Evolutionary conservation across 2,888 invertebrate species (phyloP), one percentile per base, ranked within the genome.

Genomic region (Lasioglossum oenotherae): DNA sequence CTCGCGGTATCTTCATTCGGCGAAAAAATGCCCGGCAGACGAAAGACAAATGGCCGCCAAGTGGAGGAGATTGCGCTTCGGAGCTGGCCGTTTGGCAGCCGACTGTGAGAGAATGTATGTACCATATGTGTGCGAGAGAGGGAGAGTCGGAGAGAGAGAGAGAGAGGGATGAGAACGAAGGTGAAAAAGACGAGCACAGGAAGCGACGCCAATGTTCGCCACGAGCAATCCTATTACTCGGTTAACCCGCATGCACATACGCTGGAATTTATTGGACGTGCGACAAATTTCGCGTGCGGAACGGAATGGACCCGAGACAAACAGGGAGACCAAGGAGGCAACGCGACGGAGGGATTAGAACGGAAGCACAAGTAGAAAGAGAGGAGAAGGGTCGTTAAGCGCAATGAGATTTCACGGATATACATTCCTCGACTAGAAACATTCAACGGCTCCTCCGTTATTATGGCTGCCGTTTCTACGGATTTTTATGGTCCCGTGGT

Each of bases 191-290:
- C 60, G 49, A 16, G 57, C 35, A 44, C 69, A 78, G 60, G 78
- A 78, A 85, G 81, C 69, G 67, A 73, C 79, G 79, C 44, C 67
- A 76, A 74, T 72, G 78, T 46, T 83, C 74, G 80, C 80, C 77
- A 12, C 81, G 78, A 53, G 71, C 79, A 60, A 84, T 89, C 78
- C 89, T 84, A 78, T 82, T 84, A 83, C 77, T 74, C 77, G 82
- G 83, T 89, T 89, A 82, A 87, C 67, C 78, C 77, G 81, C 76
- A 87, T 71, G 84, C 81, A 78, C 84, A 82, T 76, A 77, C 23
- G 82, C 60, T 74, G 46, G 77, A 87, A 91, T 89, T 88, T 88
- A 91, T 90, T 89, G 85, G 81, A 89, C 86, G 81, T 84, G 84
- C 84, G 83, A 90, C 77, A 88, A 90, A 90, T 91, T 88, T 88